A percentile compares a stretch with the other conserved stretches of the same genome.
phyloP scores from a whole-genome alignment of 37 sponge, comb jelly and placozoan species.

The Hormiphora californensis region DNA sequence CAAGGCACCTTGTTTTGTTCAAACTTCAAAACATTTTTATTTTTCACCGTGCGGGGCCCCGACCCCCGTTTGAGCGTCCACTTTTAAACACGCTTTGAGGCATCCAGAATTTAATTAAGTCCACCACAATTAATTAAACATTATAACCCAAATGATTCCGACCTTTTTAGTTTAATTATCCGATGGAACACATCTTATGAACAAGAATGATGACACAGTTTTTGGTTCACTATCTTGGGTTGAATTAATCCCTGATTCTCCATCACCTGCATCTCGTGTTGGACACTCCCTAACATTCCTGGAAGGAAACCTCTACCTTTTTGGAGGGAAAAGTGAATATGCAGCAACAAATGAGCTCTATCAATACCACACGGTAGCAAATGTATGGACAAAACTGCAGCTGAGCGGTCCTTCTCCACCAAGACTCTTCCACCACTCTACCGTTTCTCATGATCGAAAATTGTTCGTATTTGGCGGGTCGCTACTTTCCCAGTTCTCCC shows the following conservation, averaged over 20 bases:
- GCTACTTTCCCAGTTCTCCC: conserved; percentile 10
- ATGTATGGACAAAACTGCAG: conserved; percentile 21
- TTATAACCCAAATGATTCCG: too few relatives aligned
- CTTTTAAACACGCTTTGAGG: too few relatives aligned
- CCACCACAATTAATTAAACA: too few relatives aligned
- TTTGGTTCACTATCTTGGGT: conserved; percentile 48
- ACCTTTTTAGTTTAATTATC: too few relatives aligned
- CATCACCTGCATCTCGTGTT: background rate
- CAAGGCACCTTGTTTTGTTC: too few relatives aligned
- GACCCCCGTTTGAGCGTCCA: too few relatives aligned
- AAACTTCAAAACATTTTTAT: too few relatives aligned
- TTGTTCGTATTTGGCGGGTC: conserved; percentile 48
- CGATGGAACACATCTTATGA: too few relatives aligned
- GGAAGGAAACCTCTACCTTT: conserved; percentile 16
- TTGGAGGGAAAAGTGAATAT: conserved; percentile 51
- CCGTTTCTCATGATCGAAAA: background rate
- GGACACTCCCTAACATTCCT: conserved; percentile 25
- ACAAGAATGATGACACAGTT: conserved; percentile 33
- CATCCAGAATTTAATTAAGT: too few relatives aligned
- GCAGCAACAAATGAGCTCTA: conserved; percentile 30
- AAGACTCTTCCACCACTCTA: conserved; percentile 3
- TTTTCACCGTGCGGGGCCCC: too few relatives aligned
- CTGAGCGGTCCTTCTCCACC: background rate
- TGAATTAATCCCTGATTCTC: conserved; percentile 31
- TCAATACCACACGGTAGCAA: conserved; percentile 23